Base-by-base conservation (phyloP, 1,140 invertebrate genomes). In the Popillia japonica region DNA sequence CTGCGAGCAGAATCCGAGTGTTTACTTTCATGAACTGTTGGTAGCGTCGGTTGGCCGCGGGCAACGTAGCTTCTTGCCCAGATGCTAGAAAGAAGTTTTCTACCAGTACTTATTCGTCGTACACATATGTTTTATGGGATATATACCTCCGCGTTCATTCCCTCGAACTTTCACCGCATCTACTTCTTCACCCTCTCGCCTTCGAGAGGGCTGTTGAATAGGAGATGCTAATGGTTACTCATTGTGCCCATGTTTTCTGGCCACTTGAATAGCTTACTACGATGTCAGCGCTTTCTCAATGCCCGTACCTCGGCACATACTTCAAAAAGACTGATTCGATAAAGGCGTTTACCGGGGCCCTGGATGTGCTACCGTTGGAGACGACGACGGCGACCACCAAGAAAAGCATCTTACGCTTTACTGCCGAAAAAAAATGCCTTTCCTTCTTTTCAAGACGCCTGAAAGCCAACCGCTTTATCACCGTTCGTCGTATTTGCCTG, bases 321-420 rank as follows among this genome's bases (percentile, higher is more conserved):
- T 64, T 64, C 61, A 64, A 64, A n/a, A 64, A 64, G 61, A 64
- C 61, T 64, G 61, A 64, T 64, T 64, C 61, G 61, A 64, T 64
- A 64, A 64, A 64, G 61, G 61, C 61, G 61, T 64, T 64, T 64
- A 17, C 11, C 61, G 61, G 10, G 61, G 17, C 22, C n/a, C 61
- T 27, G 61, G 22, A 64, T 20, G 61, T 22, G 61, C 11, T n/a
- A 64, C 20, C 61, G n/a, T n/a, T 64, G 6, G n/a, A 64, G 41
- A 42, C 3, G 41, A 42, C 3, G 44, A 48, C 44, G 44, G 44
- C n/a, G 11, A 11, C 44, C 10, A 14, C 11, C 17, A n/a, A n/a
- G n/a, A n/a, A n/a, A n/a, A n/a, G n/a, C n/a, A n/a, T n/a, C n/a
- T n/a, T n/a, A n/a, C n/a, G n/a, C n/a, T n/a, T n/a, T n/a, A n/a